Evolutionary conservation across 2,797 vertebrate species (phyloP).

Genomic region (Tadarida brasiliensis): DNA sequence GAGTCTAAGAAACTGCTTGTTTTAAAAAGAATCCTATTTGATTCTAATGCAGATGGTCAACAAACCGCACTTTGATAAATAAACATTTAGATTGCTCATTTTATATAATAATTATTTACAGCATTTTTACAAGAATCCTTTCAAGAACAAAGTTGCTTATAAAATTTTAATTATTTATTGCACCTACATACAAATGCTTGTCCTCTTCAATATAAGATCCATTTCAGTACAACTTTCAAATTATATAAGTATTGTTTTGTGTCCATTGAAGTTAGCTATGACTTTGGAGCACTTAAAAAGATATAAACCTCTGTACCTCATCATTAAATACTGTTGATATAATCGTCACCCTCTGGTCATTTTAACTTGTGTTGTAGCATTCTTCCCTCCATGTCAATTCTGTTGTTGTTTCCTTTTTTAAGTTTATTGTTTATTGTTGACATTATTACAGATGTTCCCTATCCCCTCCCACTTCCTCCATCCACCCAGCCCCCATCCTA

Average conservation of each 20-base stretch:
- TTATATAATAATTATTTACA: neutral
- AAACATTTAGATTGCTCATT: neutral
- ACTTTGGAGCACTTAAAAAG: neutral
- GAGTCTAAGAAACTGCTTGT: neutral
- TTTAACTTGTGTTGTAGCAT: neutral
- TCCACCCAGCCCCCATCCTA: too few species aligned
- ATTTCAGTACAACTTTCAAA: neutral
- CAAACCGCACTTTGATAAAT: neutral
- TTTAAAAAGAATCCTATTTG: neutral
- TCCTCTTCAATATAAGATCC: neutral
- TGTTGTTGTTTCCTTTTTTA: neutral
- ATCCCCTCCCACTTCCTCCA: too few species aligned
- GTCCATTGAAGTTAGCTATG: neutral
- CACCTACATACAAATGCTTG: neutral
- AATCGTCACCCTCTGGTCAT: neutral
- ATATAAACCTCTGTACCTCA: neutral
- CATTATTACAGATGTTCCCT: too few species aligned
- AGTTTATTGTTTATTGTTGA: neutral
- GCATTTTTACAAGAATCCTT: neutral
- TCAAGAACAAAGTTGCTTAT: neutral
- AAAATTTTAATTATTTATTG: slow-evolving; percentile 13
- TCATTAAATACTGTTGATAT: neutral
- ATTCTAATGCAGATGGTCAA: neutral
- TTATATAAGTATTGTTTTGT: neutral
- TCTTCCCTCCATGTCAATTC: neutral